Evolutionary conservation across 1,140 invertebrate genomes (phyloP).

Genomic region (Drosophila melanica): DNA sequence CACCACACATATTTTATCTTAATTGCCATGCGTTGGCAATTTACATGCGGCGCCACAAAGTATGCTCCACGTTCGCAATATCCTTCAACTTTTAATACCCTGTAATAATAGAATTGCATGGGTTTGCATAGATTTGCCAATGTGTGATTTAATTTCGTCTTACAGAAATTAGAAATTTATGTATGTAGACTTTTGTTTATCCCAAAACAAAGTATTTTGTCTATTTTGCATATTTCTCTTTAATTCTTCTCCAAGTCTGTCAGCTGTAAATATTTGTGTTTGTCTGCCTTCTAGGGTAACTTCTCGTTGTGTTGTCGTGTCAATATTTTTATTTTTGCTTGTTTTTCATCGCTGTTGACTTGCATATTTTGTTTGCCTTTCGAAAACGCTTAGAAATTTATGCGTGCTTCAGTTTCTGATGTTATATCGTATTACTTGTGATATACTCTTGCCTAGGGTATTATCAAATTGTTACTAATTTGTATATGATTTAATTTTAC

Average conservation of each 20-base stretch:
- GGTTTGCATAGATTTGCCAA: too few species aligned
- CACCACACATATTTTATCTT: slow-evolving; percentile 59
- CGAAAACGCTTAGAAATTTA: slow-evolving; percentile 22
- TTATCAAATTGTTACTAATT: not conserved
- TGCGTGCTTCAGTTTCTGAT: slow-evolving; percentile 14
- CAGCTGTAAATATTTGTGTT: too few species aligned
- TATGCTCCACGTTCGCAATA: slow-evolving; percentile 18
- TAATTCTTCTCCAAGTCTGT: too few species aligned
- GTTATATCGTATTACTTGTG: not conserved
- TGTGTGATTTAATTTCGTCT: too few species aligned
- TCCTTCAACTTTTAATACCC: not conserved
- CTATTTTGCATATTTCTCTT: too few species aligned
- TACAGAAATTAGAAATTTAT: too few species aligned
- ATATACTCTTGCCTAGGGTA: not conserved
- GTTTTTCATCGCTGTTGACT: slow-evolving; percentile 12
- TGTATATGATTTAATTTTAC: too few species aligned
- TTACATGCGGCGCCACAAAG: slow-evolving; percentile 45
- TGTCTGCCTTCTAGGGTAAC: not conserved
- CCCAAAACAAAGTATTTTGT: too few species aligned
- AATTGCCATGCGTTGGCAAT: slow-evolving; percentile 63
- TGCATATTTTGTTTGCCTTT: slow-evolving; percentile 21
- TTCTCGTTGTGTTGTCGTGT: not conserved
- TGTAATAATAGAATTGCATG: not conserved
- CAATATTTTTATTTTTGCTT: too few species aligned
- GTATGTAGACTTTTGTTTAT: too few species aligned